phyloP scores from a whole-genome alignment of 1,140 invertebrate species.

The Eueides isabella region DNA sequence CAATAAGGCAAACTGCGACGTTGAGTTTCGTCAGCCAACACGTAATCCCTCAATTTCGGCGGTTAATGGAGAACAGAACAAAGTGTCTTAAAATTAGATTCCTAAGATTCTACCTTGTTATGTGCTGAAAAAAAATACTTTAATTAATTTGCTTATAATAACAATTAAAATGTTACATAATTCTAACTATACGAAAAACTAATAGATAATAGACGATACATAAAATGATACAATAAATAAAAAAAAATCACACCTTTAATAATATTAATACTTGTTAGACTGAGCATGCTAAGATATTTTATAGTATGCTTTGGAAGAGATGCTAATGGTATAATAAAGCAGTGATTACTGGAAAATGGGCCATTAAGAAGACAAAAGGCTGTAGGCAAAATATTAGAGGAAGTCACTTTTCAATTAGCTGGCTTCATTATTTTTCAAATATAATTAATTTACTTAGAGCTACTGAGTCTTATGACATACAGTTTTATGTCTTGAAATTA shows the following conservation, averaged over 20 bases:
- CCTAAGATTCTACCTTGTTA: too few species aligned
- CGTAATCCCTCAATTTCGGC: too few species aligned
- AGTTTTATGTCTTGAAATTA: neutral
- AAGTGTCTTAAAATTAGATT: too few species aligned
- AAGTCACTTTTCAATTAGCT: slow-evolving; percentile 32
- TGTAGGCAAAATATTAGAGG: slow-evolving; percentile 39
- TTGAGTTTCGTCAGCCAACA: too few species aligned
- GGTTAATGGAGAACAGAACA: too few species aligned
- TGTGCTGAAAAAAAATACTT: too few species aligned
- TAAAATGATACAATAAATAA: too few species aligned
- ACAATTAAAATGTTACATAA: too few species aligned
- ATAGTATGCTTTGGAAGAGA: slow-evolving; percentile 40
- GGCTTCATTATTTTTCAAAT: slow-evolving; percentile 22
- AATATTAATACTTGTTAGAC: neutral
- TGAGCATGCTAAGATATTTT: slow-evolving; percentile 31
- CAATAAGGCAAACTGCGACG: too few species aligned
- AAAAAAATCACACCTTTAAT: neutral
- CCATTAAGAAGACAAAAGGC: slow-evolving; percentile 46
- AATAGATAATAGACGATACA: too few species aligned
- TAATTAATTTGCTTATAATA: too few species aligned
- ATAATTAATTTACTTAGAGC: neutral
- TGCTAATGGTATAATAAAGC: slow-evolving; percentile 46
- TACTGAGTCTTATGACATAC: neutral
- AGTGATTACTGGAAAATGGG: slow-evolving; percentile 44
- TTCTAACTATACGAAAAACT: too few species aligned